These are phyloP conservation scores for Desmodus rotundus DNA, from an alignment of 2,113 vertebrate species.

Conservation along the genomic window DNA sequence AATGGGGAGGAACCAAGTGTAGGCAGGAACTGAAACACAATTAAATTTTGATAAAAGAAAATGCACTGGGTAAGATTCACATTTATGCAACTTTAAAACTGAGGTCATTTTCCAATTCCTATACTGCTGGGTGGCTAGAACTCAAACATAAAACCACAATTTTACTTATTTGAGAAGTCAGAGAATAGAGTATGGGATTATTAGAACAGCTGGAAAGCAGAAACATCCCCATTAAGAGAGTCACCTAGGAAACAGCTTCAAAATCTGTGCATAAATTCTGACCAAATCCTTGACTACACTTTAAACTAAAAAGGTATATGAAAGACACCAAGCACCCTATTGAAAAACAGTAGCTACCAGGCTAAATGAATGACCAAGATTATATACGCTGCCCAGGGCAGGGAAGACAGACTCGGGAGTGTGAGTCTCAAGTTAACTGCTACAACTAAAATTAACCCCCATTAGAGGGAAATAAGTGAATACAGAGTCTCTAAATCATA, in stretches of 20 bases:
- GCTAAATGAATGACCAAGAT: neutral
- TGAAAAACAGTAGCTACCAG: neutral
- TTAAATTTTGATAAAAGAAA: neutral
- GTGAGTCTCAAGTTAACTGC: neutral
- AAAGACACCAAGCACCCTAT: neutral
- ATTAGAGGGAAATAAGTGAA: neutral
- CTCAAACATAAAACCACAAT: neutral
- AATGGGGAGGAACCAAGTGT: neutral
- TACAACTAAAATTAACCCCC: neutral
- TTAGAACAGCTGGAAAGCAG: neutral
- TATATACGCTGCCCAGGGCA: neutral
- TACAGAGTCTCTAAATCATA: neutral
- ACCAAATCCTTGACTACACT: neutral
- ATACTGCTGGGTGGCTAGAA: neutral
- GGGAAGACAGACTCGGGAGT: neutral
- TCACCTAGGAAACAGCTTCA: neutral
- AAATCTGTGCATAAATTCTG: neutral
- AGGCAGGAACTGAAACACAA: neutral
- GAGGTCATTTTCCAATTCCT: neutral
- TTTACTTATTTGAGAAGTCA: neutral
- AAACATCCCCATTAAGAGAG: neutral
- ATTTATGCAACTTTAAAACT: neutral
- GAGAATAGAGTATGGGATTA: neutral
- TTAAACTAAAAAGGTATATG: neutral
- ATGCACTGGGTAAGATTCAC: neutral